A percentile compares a stretch with the other conserved stretches of the same genome.
These are phyloP conservation scores for Eristalis tenax DNA, from an alignment of 2,888 invertebrate species.

Conservation along the genomic window DNA sequence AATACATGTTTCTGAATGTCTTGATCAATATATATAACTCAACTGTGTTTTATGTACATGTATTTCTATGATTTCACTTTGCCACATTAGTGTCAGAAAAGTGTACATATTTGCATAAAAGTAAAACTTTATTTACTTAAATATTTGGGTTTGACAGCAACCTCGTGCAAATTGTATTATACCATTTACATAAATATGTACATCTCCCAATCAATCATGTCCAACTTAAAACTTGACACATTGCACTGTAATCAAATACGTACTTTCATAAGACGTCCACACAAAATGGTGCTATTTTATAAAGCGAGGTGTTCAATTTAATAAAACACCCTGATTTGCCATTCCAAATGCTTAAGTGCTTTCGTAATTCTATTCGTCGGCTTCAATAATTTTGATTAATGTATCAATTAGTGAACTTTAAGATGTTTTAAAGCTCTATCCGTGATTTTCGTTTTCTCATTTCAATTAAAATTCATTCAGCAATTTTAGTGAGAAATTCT, in stretches of 20 bases:
- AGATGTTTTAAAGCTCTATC: neutral
- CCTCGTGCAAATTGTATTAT: neutral
- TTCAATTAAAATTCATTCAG: neutral
- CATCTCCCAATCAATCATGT: neutral
- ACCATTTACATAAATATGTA: neutral
- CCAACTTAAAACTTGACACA: neutral
- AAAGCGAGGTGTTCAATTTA: conserved; percentile 22
- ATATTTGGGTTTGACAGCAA: neutral
- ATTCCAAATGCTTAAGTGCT: conserved; percentile 52
- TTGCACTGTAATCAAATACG: neutral
- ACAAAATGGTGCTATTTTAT: conserved; percentile 4
- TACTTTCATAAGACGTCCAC: neutral
- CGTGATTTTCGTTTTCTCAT: neutral
- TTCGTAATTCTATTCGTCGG: conserved; percentile 47
- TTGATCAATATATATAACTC: too few species aligned
- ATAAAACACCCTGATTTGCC: conserved; percentile 22
- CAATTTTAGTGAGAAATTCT: neutral
- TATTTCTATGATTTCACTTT: too few species aligned
- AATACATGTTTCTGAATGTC: too few species aligned
- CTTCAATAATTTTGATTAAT: conserved; percentile 44
- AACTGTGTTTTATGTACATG: too few species aligned
- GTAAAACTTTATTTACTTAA: neutral
- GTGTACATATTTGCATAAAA: too few species aligned
- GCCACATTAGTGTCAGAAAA: too few species aligned
- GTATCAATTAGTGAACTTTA: conserved; percentile 20